These are phyloP conservation scores for Meleagris gallopavo DNA, from an alignment of 2,113 vertebrate genomes.

Conservation along the genomic window DNA sequence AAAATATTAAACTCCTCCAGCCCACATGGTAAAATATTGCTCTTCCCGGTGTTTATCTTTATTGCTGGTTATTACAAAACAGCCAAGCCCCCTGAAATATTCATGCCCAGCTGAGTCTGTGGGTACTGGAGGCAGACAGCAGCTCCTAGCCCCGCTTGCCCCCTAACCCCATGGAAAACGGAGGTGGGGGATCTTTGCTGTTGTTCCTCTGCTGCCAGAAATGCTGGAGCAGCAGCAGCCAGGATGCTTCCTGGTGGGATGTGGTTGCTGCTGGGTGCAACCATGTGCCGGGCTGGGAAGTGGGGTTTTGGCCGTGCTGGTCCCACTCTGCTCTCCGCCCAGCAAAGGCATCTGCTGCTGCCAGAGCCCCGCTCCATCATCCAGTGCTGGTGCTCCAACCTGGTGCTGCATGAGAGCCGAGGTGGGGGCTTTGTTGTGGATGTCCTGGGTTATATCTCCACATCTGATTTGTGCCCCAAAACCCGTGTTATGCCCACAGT, in stretches of 20 bases:
- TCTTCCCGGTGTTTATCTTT: constrained; percentile 71
- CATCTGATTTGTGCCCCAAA: not conserved
- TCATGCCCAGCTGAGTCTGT: not conserved
- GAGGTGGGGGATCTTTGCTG: not conserved
- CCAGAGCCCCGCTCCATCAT: accelerated
- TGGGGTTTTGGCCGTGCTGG: not conserved
- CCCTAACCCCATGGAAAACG: not conserved
- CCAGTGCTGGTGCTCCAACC: not conserved
- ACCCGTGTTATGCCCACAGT: not conserved
- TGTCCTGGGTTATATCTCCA: not conserved
- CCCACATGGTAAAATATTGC: constrained; percentile 70
- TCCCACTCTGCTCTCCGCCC: not conserved
- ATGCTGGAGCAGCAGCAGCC: accelerated
- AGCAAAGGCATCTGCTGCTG: not conserved
- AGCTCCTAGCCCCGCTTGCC: not conserved
- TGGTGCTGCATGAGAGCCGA: not conserved
- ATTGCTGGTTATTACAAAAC: constrained; percentile 65
- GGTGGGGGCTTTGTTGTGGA: accelerated
- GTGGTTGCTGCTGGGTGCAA: accelerated
- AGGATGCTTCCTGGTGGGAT: not conserved
- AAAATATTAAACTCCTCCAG: constrained; percentile 76
- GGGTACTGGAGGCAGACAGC: not conserved
- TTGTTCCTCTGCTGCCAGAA: accelerated
- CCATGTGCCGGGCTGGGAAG: not conserved
- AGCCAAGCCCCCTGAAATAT: constrained; percentile 69